Conservation (phyloP, 2,888 invertebrate species). For the Heteromyza rotundicornis region DNA sequence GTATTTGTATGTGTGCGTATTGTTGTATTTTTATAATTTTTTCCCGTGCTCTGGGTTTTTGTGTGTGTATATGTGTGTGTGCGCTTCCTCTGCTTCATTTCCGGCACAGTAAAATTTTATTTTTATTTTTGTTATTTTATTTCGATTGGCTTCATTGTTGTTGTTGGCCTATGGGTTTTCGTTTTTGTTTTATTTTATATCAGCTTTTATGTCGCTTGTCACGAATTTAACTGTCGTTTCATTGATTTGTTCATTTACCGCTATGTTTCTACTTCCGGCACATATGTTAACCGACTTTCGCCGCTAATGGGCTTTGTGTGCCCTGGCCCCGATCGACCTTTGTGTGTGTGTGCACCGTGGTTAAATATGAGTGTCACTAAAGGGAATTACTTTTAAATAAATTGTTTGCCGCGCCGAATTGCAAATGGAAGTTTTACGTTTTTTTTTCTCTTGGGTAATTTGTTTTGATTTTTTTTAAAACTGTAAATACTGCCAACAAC, state of each 20-base stretch:
- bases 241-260: slow-evolving; percentile 26
- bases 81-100: slow-evolving; percentile 19
- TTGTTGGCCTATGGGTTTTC: slow-evolving; percentile 14
- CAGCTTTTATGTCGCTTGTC: slow-evolving; percentile 39
- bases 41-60: too few relatives aligned
- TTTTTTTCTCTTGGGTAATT: too few relatives aligned
- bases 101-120: slow-evolving; percentile 11
- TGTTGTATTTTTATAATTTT: slow-evolving; percentile 21
- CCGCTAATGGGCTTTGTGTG: too few relatives aligned
- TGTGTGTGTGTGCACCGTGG: too few relatives aligned
- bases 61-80: slow-evolving; percentile 11
- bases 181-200: slow-evolving; percentile 37
- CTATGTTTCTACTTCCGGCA: not conserved
- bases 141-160: slow-evolving; percentile 15
- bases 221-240: slow-evolving; percentile 45
- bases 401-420: too few relatives aligned
- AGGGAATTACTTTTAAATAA: too few relatives aligned
- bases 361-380: too few relatives aligned
- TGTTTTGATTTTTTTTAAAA: too few relatives aligned
- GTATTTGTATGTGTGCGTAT: slow-evolving; percentile 13
- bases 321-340: too few relatives aligned
- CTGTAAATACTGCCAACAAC: too few relatives aligned
- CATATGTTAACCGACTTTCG: too few relatives aligned
- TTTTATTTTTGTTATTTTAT: not conserved
- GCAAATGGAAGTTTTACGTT: too few relatives aligned